A percentile compares a stretch with the other conserved stretches of the same genome.
Conservation (phyloP, 2,797 vertebrate species). For the Hoplostethus mediterraneus region DNA sequence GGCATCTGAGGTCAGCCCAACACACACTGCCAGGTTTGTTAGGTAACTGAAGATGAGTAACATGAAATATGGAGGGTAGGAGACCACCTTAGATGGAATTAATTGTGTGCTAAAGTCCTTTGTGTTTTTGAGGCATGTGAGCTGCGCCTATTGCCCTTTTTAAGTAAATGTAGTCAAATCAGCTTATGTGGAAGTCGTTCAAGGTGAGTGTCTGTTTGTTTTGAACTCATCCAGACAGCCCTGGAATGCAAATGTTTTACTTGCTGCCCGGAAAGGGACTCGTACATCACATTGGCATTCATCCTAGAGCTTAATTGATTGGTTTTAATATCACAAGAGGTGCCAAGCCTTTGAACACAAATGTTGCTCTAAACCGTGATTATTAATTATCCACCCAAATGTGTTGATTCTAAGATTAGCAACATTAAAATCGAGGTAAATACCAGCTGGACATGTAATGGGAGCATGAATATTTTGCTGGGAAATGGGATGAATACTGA, state of each 20-base stretch:
- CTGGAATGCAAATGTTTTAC: neutral
- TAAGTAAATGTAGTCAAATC: slow-evolving; percentile 18
- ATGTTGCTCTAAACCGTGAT: neutral
- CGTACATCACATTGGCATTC: neutral
- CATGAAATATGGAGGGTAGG: neutral
- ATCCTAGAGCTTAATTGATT: neutral
- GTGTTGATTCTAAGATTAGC: neutral
- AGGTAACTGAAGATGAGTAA: neutral
- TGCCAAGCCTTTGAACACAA: neutral
- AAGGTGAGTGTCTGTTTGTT: slow-evolving; percentile 37
- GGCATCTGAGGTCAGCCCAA: slow-evolving; percentile 32
- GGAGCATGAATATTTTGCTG: no score
- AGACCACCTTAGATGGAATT: neutral
- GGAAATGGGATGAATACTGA: no score
- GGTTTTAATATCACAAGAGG: neutral
- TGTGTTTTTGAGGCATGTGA: neutral
- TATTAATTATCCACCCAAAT: neutral
- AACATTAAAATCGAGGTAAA: neutral
- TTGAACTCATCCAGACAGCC: neutral
- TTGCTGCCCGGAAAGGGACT: neutral
- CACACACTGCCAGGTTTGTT: neutral
- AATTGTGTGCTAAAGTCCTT: neutral
- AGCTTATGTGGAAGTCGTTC: neutral
- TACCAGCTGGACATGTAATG: no score
- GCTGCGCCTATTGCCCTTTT: neutral